phyloP scores from a whole-genome alignment of 1,140 invertebrate species.

The Bombyx mori region DNA sequence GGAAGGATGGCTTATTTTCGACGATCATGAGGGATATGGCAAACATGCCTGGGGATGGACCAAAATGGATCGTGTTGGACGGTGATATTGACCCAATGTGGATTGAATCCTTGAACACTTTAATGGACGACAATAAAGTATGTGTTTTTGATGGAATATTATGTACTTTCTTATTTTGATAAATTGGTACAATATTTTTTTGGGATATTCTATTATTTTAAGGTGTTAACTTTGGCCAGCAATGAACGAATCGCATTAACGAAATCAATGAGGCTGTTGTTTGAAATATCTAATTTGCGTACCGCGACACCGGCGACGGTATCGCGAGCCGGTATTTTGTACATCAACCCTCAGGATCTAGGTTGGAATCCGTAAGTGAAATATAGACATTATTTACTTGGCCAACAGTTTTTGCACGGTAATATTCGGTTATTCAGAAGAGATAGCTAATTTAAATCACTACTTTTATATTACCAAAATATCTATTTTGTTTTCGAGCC shows the following conservation, averaged over 20 bases:
- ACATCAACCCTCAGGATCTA: constrained; percentile 94
- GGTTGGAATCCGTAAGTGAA: constrained; percentile 93
- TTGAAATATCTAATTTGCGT: constrained; percentile 94
- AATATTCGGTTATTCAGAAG: too few species aligned
- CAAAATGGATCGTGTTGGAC: constrained; percentile 97
- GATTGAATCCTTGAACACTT: constrained; percentile 94
- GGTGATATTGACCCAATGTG: constrained; percentile 98
- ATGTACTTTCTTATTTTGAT: too few species aligned
- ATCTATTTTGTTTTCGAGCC: too few species aligned
- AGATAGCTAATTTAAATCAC: too few species aligned
- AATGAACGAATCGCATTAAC: constrained; percentile 96
- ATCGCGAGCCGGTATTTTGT: constrained; percentile 92
- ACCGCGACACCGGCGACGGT: constrained; percentile 97
- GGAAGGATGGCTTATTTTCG: constrained; percentile 96
- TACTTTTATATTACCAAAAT: too few species aligned
- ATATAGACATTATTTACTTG: background rate
- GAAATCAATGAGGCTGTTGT: constrained; percentile 90
- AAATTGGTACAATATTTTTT: background rate
- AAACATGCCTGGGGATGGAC: constrained; percentile 86
- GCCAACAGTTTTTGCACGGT: too few species aligned
- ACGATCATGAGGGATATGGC: constrained; percentile 94
- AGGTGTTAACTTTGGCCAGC: constrained; percentile 91
- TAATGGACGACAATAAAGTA: constrained; percentile 90
- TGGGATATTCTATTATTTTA: constrained; percentile 14
- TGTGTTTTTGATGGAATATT: background rate